These are phyloP conservation scores for Sander lucioperca DNA, from an alignment of 2,113 vertebrate genomes.

Conservation along the genomic window DNA sequence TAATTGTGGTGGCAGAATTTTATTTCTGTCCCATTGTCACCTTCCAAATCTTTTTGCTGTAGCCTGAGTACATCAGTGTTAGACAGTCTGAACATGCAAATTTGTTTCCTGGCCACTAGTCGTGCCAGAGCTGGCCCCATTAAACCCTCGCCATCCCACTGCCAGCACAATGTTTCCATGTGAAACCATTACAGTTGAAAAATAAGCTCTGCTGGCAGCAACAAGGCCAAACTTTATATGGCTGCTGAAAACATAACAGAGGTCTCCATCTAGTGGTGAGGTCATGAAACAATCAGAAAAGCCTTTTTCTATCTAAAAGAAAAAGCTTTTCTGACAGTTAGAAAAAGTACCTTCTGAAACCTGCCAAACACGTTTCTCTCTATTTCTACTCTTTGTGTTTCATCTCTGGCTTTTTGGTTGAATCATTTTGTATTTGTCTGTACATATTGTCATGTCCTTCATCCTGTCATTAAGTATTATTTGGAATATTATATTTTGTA, in stretches of 20 bases:
- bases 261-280: slow-evolving; percentile 35
- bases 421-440: background rate
- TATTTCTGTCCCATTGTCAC: slow-evolving; percentile 8
- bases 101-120: slow-evolving; percentile 11
- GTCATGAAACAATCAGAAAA: background rate
- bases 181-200: slow-evolving; percentile 1
- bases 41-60: background rate
- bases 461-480: background rate
- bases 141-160: background rate
- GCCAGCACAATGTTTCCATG: slow-evolving; percentile 11
- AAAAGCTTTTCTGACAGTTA: background rate
- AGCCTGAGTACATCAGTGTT: background rate
- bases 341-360: background rate
- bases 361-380: background rate
- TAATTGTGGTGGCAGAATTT: slow-evolving; percentile 15
- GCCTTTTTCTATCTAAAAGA: background rate
- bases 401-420: background rate
- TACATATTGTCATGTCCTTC: background rate
- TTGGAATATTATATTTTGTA: too few relatives aligned
- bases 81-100: slow-evolving; percentile 13
- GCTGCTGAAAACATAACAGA: background rate
- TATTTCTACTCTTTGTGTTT: background rate
- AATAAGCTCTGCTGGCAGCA: slow-evolving; percentile 24
- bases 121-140: slow-evolving; percentile 44
- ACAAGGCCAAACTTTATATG: background rate